A percentile compares a stretch with the other conserved stretches of the same genome.
Evolutionary conservation across 2,113 vertebrate genomes (phyloP).

Genomic region (Erythrocercus mccallii): DNA sequence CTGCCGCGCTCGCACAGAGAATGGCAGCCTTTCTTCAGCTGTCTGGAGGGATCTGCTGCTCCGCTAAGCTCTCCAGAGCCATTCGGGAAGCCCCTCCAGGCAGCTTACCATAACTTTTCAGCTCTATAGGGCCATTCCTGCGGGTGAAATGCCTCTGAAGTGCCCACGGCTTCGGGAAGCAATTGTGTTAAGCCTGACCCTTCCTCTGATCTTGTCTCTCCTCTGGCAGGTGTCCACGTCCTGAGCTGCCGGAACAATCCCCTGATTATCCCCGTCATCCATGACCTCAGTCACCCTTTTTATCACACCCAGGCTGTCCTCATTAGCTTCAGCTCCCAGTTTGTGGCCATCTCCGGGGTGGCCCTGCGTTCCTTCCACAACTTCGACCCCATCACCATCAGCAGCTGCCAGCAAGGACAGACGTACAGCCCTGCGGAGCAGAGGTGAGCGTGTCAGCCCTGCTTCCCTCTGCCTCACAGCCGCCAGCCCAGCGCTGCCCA

Average conservation of each 20-base stretch:
- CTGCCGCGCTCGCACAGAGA: neutral
- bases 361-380: slow-evolving; percentile 97
- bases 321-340: slow-evolving; percentile 87
- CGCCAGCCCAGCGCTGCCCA: neutral
- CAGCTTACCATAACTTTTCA: slow-evolving; percentile 65
- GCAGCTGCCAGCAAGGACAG: slow-evolving; percentile 96
- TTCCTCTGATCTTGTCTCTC: slow-evolving; percentile 68
- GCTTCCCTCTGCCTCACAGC: neutral
- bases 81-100: slow-evolving; percentile 60
- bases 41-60: slow-evolving; percentile 52
- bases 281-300: slow-evolving; percentile 96
- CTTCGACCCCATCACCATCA: slow-evolving; percentile 98
- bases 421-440: slow-evolving; percentile 94
- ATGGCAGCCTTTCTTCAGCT: slow-evolving; percentile 61
- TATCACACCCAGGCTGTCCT: slow-evolving; percentile 94
- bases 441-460: slow-evolving; percentile 82
- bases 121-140: slow-evolving; percentile 37
- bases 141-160: slow-evolving; percentile 68
- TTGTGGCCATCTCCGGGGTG: slow-evolving; percentile 95
- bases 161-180: slow-evolving; percentile 39
- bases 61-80: neutral
- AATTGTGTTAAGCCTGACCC: slow-evolving; percentile 70
- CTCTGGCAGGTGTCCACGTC: slow-evolving; percentile 87
- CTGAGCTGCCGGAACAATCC: slow-evolving; percentile 98
- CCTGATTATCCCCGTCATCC: slow-evolving; percentile 95